Conservation (phyloP, 2,113 vertebrate species). For the Alces alces region DNA sequence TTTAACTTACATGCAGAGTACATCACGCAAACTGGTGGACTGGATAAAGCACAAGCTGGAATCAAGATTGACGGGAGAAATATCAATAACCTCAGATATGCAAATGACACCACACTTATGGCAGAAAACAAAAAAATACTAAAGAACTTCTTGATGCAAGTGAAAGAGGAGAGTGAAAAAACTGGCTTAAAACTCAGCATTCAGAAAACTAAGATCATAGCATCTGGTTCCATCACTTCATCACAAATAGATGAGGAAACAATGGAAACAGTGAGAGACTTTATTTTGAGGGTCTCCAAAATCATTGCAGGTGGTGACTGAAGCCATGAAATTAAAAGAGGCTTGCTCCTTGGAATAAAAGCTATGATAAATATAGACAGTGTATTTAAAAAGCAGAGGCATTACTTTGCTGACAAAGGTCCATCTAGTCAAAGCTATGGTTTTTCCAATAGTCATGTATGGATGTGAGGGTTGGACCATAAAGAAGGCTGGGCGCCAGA, state of each 20-base stretch:
- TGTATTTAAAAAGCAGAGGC: neutral
- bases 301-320: neutral
- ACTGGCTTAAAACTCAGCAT: neutral
- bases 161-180: neutral
- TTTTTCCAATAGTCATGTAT: neutral
- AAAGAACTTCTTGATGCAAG: neutral
- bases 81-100: neutral
- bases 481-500: neutral
- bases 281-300: neutral
- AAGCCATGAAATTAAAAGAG: neutral
- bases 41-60: neutral
- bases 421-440: neutral
- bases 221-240: neutral
- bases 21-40: accelerated
- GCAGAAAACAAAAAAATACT: neutral
- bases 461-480: neutral
- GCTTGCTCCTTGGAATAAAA: neutral
- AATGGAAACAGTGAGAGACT: neutral
- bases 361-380: neutral
- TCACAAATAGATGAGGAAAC: neutral
- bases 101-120: neutral
- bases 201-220: neutral
- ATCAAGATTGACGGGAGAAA: neutral
- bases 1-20: neutral
- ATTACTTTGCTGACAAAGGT: neutral